Conservation (phyloP, 1,140 invertebrate species). For the Onthophagus taurus region DNA sequence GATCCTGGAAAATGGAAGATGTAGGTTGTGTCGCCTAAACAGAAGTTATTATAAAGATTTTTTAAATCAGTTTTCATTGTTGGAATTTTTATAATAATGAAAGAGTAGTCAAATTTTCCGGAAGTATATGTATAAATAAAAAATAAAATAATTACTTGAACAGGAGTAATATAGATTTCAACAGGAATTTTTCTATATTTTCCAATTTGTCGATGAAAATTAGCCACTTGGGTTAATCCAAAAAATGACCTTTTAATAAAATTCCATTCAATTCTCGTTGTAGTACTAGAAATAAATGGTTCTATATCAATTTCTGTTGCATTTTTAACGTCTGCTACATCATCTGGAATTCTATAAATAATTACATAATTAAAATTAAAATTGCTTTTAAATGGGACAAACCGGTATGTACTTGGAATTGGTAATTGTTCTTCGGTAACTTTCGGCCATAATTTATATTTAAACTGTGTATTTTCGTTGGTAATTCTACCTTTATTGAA, state of each 20-base stretch:
- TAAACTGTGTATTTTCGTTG: background rate
- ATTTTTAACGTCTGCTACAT: conserved; percentile 11
- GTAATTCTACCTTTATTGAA: conserved; percentile 15
- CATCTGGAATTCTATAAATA: conserved; percentile 15
- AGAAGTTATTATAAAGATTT: too few species aligned
- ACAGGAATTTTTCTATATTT: conserved; percentile 21
- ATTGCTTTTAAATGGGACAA: too few species aligned
- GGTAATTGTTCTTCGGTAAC: conserved; percentile 16
- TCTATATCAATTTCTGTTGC: conserved; percentile 13
- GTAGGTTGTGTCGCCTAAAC: too few species aligned
- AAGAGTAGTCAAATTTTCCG: too few species aligned
- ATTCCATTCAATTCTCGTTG: conserved; percentile 22
- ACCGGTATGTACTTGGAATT: conserved; percentile 19
- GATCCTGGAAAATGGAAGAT: too few species aligned
- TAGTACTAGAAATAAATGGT: conserved; percentile 13
- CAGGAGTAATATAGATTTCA: conserved; percentile 22
- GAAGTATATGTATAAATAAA: too few species aligned
- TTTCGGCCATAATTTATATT: conserved; percentile 23
- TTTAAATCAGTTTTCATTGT: too few species aligned
- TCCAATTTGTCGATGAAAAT: conserved; percentile 20
- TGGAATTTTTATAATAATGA: too few species aligned
- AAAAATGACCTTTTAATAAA: conserved; percentile 24
- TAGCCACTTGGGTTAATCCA: conserved; percentile 12
- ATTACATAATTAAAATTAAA: too few species aligned
- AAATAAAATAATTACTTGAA: too few species aligned